Conservation (phyloP, 2,888 invertebrate species). For the Tridacna crocea region DNA sequence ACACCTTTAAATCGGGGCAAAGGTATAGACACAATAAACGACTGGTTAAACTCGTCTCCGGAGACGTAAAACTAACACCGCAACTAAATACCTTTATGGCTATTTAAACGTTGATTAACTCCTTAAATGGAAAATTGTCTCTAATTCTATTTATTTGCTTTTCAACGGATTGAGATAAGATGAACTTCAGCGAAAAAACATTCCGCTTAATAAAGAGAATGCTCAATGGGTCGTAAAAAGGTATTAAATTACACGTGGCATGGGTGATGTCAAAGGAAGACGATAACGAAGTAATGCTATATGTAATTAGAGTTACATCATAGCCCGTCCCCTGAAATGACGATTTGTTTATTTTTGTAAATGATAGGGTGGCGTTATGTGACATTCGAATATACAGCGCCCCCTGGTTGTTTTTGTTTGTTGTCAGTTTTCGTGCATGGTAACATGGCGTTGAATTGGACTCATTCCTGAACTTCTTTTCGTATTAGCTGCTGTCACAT, state of each 20-base stretch:
- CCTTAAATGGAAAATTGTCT: constrained; percentile 54
- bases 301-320: constrained; percentile 26
- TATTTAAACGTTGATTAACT: constrained; percentile 61
- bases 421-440: constrained; percentile 27
- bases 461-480: constrained; percentile 15
- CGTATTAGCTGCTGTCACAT: constrained; percentile 22
- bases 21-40: constrained; percentile 19
- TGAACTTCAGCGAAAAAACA: constrained; percentile 6
- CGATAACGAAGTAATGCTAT: constrained; percentile 27
- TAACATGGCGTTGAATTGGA: constrained; percentile 25
- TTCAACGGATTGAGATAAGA: constrained; percentile 49
- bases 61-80: constrained; percentile 43
- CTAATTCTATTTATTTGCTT: constrained; percentile 63
- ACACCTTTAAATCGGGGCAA: neutral
- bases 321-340: constrained; percentile 19
- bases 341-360: constrained; percentile 17
- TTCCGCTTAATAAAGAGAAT: constrained; percentile 17
- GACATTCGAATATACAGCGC: constrained; percentile 25
- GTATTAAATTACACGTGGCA: constrained; percentile 17
- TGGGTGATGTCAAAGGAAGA: constrained; percentile 20
- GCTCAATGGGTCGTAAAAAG: constrained; percentile 32
- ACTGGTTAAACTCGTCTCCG: constrained; percentile 38
- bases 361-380: constrained; percentile 18
- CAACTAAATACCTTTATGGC: constrained; percentile 53
- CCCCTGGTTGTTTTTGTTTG: constrained; percentile 26